Evolutionary conservation across 2,888 invertebrate genomes (phyloP).

Genomic region (Pristionchus exspectatus): DNA sequence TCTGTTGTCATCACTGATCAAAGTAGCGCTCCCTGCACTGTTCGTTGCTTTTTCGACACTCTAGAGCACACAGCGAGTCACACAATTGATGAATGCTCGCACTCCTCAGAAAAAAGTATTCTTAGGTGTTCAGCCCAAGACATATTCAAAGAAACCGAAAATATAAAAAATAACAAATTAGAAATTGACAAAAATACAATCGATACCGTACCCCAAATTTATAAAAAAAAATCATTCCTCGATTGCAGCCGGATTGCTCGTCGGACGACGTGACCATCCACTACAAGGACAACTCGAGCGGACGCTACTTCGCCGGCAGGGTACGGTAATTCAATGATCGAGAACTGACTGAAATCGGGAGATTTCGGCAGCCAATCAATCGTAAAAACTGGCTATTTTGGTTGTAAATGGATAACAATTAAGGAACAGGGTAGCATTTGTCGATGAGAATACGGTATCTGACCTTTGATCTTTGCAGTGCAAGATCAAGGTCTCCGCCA

Average conservation of each 20-base stretch:
- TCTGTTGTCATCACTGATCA: background rate
- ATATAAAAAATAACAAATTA: no score
- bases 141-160: no score
- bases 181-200: no score
- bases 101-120: no score
- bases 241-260: slow-evolving; percentile 30
- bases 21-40: background rate
- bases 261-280: slow-evolving; percentile 38
- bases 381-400: background rate
- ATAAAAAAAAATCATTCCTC: background rate
- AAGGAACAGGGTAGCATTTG: no score
- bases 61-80: background rate
- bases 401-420: background rate
- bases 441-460: background rate
- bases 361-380: background rate
- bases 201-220: no score
- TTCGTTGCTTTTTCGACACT: background rate
- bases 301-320: slow-evolving; percentile 35
- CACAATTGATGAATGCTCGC: background rate
- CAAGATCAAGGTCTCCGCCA: slow-evolving; percentile 39
- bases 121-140: no score
- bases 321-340: background rate
- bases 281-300: slow-evolving; percentile 35
- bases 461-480: slow-evolving; percentile 20
- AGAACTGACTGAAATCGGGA: background rate